These are phyloP conservation scores for Paguma larvata DNA, from an alignment of 2,797 vertebrate species.

Conservation along the genomic window DNA sequence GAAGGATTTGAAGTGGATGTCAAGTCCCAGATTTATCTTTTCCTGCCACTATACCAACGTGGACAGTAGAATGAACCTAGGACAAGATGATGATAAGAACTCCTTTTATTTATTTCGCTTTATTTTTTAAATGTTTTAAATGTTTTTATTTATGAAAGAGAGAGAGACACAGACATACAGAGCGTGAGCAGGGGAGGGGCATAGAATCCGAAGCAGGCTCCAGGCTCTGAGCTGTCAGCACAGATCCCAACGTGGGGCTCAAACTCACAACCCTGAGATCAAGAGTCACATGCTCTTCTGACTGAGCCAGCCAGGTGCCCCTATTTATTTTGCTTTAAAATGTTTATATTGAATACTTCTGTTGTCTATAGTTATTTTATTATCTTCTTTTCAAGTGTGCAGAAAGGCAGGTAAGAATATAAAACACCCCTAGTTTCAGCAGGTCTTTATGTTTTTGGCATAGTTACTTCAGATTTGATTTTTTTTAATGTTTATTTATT, in stretches of 20 bases:
- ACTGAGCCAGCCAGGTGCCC: background rate
- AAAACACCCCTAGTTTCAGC: background rate
- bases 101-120: constrained; percentile 35
- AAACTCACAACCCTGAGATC: background rate
- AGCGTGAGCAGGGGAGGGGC: too few relatives aligned
- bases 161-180: background rate
- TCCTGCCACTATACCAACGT: background rate
- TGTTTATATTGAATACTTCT: constrained; percentile 35
- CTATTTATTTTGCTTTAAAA: constrained; percentile 47
- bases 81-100: background rate
- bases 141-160: background rate
- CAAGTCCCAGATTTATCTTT: background rate
- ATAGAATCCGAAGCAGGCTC: too few relatives aligned
- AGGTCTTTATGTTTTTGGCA: constrained; percentile 47
- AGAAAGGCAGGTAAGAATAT: constrained; percentile 27
- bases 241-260: background rate
- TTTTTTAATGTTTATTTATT: background rate
- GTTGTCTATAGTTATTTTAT: constrained; percentile 5
- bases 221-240: too few relatives aligned
- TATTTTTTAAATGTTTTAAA: constrained; percentile 15
- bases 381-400: constrained; percentile 32
- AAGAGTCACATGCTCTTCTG: background rate
- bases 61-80: background rate
- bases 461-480: background rate
- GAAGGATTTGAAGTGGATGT: background rate